Conservation (phyloP, 2,113 vertebrate genomes). For the Etheostoma spectabile region DNA sequence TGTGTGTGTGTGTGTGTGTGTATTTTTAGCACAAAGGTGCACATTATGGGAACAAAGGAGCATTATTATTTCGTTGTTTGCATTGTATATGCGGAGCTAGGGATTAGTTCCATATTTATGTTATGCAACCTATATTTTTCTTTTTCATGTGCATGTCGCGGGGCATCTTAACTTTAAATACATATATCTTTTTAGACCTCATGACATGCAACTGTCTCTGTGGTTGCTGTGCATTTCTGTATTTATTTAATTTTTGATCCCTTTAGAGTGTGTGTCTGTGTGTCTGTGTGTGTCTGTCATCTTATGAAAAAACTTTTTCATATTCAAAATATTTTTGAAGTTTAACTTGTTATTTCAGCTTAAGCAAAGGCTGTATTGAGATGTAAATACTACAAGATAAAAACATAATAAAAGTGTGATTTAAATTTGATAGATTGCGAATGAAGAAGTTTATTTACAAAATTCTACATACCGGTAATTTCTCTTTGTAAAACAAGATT, state of each 20-base stretch:
- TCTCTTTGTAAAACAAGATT: slow-evolving; percentile 8
- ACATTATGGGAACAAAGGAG: slow-evolving; percentile 36
- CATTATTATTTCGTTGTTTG: slow-evolving; percentile 21
- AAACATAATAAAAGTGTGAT: slow-evolving; percentile 55
- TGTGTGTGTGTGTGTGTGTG: not conserved
- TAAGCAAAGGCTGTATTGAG: slow-evolving; percentile 6
- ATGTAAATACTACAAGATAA: slow-evolving; percentile 43
- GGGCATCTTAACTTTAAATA: slow-evolving; percentile 11
- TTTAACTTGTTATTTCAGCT: slow-evolving; percentile 27
- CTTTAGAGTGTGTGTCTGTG: not conserved
- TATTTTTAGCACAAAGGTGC: slow-evolving; percentile 4
- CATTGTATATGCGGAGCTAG: slow-evolving; percentile 22
- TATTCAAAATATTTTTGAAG: slow-evolving; percentile 23
- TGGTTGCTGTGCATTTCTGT: slow-evolving; percentile 35
- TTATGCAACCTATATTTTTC: slow-evolving; percentile 16
- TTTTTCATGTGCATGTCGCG: slow-evolving; percentile 21
- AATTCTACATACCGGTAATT: not conserved
- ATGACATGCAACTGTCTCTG: slow-evolving; percentile 2
- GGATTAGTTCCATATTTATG: slow-evolving; percentile 24
- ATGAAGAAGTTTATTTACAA: not conserved
- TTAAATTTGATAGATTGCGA: not conserved
- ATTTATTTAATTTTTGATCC: slow-evolving; percentile 49
- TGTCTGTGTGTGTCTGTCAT: not conserved
- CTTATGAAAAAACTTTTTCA: slow-evolving; percentile 11
- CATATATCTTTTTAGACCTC: slow-evolving; percentile 7